Conservation (phyloP, 2,797 vertebrate genomes). For the Cryptoblepharus egeriae region DNA sequence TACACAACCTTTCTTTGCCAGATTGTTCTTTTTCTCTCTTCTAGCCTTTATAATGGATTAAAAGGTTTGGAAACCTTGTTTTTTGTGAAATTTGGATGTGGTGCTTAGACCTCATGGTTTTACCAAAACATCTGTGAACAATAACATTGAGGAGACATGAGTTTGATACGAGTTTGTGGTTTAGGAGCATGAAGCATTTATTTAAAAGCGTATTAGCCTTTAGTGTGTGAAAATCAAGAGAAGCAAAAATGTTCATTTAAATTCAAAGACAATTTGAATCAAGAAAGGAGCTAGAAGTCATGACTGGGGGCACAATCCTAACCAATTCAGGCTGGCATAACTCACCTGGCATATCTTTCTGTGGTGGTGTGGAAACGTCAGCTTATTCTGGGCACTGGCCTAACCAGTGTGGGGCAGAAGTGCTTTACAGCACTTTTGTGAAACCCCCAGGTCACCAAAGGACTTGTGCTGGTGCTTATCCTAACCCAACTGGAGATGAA, state of each 20-base stretch:
- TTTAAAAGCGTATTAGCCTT: neutral
- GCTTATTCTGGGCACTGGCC: too few species aligned
- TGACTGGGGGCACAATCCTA: too few species aligned
- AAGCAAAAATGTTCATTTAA: neutral
- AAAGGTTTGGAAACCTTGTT: neutral
- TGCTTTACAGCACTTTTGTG: too few species aligned
- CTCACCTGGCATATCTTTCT: too few species aligned
- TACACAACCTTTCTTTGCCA: neutral
- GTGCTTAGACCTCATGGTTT: neutral
- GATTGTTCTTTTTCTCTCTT: neutral
- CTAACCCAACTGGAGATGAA: too few species aligned
- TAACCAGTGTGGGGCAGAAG: too few species aligned
- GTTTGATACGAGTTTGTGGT: neutral
- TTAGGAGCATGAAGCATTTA: neutral
- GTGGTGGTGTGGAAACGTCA: too few species aligned
- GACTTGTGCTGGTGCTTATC: too few species aligned
- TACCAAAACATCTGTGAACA: neutral
- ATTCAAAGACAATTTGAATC: neutral
- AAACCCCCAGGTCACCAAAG: too few species aligned
- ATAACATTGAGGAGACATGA: neutral
- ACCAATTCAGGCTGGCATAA: too few species aligned
- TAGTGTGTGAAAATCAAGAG: neutral
- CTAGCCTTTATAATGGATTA: neutral
- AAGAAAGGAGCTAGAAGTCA: neutral
- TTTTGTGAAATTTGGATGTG: neutral